Base-by-base conservation (phyloP, 2,797 vertebrate genomes). In the Amniataba percoides region DNA sequence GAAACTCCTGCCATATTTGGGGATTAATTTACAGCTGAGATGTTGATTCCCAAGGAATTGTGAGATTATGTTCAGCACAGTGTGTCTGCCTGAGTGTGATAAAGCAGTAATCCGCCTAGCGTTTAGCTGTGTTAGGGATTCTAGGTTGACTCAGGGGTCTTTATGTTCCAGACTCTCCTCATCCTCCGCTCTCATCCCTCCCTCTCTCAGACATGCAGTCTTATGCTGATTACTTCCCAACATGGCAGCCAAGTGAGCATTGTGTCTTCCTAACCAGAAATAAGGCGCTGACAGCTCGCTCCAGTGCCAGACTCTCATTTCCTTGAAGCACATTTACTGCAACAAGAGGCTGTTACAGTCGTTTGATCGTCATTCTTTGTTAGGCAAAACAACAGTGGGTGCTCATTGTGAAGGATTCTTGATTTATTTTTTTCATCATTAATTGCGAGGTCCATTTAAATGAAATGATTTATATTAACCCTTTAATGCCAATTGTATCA, bases 11-110 rank as follows among this genome's bases (percentile, higher is more conserved):
- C 81, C 84, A 85, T 76, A 75, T 91, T 86, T 70, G 25, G 59
- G 78, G 90, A 91, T 93, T 93, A 62, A 88, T 90, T 91, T 86
- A 86, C 80, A 76, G 88, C 76, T 34, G 73, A 87, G 79, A 90
- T 83, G 71, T 82, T 84, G 79, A 90, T 81, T 91, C 89, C 87
- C 46, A 6, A 83, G 73, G 82, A 89, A 86, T 61, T 82, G 79
- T 78, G 81, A 78, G 80, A 85, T 93, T 89, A 89, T 81, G 75
- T 82, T 82, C 15, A 12, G 64, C 65, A 71, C 77, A 86, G 78
- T 79, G 74, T 59, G 73, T 88, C 90, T 94, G 92, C 72, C 64
- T 39, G 76, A 67, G 76, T 62, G 82, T 73, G 93, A 93, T 93
- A 91, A 93, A 89, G 81, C 76, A 39, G 68, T 93, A 93, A 94